These are phyloP conservation scores for Drosophila micromelanica DNA, from an alignment of 1,140 invertebrate species.

Conservation along the genomic window DNA sequence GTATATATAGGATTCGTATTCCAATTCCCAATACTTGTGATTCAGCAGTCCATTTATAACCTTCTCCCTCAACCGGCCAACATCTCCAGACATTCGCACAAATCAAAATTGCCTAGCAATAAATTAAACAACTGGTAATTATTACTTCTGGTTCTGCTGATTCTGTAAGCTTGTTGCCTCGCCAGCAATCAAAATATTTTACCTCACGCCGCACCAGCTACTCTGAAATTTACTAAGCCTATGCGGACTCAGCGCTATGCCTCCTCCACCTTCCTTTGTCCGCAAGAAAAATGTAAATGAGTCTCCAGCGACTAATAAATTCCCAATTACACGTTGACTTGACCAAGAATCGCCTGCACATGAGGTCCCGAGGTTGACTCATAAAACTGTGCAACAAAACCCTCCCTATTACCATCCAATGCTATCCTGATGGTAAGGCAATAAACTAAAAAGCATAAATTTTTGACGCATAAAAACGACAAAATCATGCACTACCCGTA, in stretches of 20 bases:
- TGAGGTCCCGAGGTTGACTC: conserved; percentile 50
- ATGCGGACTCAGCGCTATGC: not conserved
- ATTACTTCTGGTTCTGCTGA: conserved; percentile 54
- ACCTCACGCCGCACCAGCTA: conserved; percentile 2
- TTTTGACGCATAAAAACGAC: conserved; percentile 60
- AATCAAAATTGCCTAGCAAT: conserved; percentile 72
- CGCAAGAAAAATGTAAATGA: conserved; percentile 72
- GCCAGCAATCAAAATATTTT: conserved; percentile 33
- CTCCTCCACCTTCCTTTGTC: conserved; percentile 7
- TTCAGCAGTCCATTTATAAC: conserved; percentile 4
- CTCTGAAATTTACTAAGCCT: not conserved
- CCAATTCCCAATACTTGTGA: not conserved
- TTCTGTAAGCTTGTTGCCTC: conserved; percentile 18
- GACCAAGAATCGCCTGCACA: conserved; percentile 46
- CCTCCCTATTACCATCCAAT: conserved; percentile 6
- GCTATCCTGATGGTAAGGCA: conserved; percentile 23
- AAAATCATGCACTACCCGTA: conserved; percentile 54
- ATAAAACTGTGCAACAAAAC: conserved; percentile 54
- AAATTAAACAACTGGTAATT: conserved; percentile 78
- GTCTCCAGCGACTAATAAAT: conserved; percentile 79
- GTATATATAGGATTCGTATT: not conserved
- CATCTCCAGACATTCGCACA: conserved; percentile 21
- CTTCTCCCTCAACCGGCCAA: not conserved
- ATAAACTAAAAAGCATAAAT: conserved; percentile 81
- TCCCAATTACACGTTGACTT: conserved; percentile 76